Evolutionary conservation across 2,113 vertebrate species (phyloP), one percentile per base, ranked within the genome.

Genomic region (Pseudopipra pipra): DNA sequence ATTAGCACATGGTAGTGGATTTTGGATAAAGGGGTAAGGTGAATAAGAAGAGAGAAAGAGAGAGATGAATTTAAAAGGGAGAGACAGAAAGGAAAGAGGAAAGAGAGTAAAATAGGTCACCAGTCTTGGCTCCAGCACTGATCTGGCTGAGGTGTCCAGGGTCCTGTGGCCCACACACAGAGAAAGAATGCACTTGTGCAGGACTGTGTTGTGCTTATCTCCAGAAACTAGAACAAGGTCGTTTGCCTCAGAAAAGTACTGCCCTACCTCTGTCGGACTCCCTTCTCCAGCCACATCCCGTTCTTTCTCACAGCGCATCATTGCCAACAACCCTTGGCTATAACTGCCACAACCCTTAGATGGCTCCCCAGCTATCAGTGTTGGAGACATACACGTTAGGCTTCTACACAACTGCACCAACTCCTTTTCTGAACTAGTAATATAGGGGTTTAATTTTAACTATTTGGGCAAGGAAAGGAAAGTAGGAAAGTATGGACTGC

Each of bases 1-100:
- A 39, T 16, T 52, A 24, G 19, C 28, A 28, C 8, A 28, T 0
- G 0, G 10, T 3, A n/a, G 28, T 21, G 14, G 11, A 41, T 68
- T 82, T 46, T 47, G 8, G 28, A 35, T 68, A 27, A 61, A 61
- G 7, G 2, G 9, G 9, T 68, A 18, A 24, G 14, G 14, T 37
- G 65, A 74, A 67, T 21, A 46, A 9, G 10, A 74, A 54, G 23
- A 67, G 17, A 65, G 12, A 66, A 21, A 3, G 11, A 73, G 18
- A 44, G 13, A 54, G 8, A 75, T 22, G 12, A n/a, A n/a, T 35
- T 61, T 6, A 41, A 76, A n/a, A n/a, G 21, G 30, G 13, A 3
- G 12, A 46, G 27, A 27, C 2, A 81, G 12, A 39, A 81, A 52
- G 23, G 37, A 67, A 59, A 46, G 6, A 54, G 8, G 18, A 37